Conservation (phyloP, 2,113 vertebrate genomes). For the Odocoileus virginianus region DNA sequence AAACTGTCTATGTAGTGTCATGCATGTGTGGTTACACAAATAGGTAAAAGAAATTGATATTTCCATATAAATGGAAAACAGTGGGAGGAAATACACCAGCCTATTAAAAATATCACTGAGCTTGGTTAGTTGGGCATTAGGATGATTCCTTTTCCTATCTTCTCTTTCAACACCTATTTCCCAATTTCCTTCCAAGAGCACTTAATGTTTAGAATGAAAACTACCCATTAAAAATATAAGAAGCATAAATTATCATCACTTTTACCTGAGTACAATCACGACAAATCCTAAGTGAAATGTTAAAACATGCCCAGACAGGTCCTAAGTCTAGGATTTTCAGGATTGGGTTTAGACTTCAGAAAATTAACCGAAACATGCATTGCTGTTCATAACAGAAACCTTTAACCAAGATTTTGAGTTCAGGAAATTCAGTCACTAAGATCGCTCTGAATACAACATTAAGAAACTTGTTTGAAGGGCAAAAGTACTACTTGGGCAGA, state of each 20-base stretch:
- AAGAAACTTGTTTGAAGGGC: neutral
- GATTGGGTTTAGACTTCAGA: neutral
- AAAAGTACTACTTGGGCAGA: neutral
- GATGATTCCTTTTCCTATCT: neutral
- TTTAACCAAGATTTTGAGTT: neutral
- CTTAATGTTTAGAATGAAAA: neutral
- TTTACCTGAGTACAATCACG: neutral
- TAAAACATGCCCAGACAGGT: constrained; percentile 3
- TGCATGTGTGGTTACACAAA: neutral
- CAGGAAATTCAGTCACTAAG: neutral
- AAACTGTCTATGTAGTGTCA: neutral
- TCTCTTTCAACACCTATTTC: neutral
- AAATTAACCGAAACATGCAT: neutral
- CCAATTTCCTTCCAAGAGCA: neutral
- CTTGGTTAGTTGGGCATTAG: neutral
- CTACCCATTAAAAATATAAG: neutral
- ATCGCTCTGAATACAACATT: neutral
- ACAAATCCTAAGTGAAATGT: neutral
- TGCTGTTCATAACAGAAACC: neutral
- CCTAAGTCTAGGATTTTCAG: neutral
- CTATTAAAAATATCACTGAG: neutral
- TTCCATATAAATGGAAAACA: neutral
- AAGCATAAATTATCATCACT: neutral
- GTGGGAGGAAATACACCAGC: neutral
- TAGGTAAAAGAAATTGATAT: neutral